A percentile compares a stretch with the other conserved stretches of the same genome.
phyloP scores from a whole-genome alignment of 1,140 invertebrate genomes.

The Gryon sp. region DNA sequence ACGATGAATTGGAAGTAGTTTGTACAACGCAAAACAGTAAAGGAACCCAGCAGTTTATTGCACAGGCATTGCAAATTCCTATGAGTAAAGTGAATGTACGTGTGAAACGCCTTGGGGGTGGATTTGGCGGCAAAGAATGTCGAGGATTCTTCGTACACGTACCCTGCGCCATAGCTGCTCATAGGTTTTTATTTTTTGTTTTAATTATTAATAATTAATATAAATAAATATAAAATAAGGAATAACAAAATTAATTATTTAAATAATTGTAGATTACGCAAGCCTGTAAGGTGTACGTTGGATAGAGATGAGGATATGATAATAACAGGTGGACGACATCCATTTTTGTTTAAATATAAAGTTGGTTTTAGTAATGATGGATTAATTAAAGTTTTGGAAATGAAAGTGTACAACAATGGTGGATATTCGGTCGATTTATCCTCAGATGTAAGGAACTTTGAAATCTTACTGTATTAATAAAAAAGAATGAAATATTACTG shows the following conservation, averaged over 20 bases:
- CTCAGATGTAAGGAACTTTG: conserved; percentile 82
- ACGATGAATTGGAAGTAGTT: conserved; percentile 92
- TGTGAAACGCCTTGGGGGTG: conserved; percentile 94
- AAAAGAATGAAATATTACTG: too few relatives aligned
- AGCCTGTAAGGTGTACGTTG: conserved; percentile 92
- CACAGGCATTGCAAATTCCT: conserved; percentile 86
- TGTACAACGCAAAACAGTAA: conserved; percentile 90
- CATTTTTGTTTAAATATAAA: conserved; percentile 93
- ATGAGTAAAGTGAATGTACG: conserved; percentile 87
- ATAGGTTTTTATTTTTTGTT: conserved; percentile 67
- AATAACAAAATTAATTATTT: too few relatives aligned
- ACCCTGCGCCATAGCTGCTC: conserved; percentile 85
- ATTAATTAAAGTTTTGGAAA: conserved; percentile 84
- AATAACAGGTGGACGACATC: conserved; percentile 91
- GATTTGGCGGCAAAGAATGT: conserved; percentile 97
- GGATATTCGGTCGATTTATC: conserved; percentile 92
- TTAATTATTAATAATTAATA: conserved; percentile 2
- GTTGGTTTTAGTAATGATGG: conserved; percentile 88
- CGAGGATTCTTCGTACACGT: conserved; percentile 83
- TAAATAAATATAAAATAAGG: conserved; percentile 17
- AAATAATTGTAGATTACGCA: conserved; percentile 83
- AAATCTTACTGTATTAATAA: background rate
- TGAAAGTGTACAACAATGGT: conserved; percentile 90
- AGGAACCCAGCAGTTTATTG: conserved; percentile 86
- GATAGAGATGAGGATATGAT: conserved; percentile 97